These are phyloP conservation scores for Malacosoma neustria DNA, from an alignment of 2,888 invertebrate species.

Conservation along the genomic window DNA sequence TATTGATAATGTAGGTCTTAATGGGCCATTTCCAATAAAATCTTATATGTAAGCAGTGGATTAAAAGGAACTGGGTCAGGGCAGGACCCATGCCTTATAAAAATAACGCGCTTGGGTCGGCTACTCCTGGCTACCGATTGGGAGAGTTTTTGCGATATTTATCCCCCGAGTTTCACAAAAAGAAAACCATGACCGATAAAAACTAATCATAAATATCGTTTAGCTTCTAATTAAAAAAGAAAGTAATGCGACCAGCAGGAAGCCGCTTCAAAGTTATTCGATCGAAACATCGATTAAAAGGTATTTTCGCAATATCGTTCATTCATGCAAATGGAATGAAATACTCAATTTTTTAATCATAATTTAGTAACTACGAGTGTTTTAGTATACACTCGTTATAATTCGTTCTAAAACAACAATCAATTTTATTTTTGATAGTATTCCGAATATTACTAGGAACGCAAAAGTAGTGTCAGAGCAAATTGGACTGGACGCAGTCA, in stretches of 20 bases:
- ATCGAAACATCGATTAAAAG: slow-evolving; percentile 36
- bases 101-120: slow-evolving; percentile 51
- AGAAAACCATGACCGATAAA: slow-evolving; percentile 6
- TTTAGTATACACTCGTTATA: no score
- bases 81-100: slow-evolving; percentile 59
- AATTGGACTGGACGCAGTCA: slow-evolving; percentile 26
- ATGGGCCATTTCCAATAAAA: slow-evolving; percentile 73
- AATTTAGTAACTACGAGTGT: slow-evolving; percentile 28
- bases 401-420: no score
- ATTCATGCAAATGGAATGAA: slow-evolving; percentile 43
- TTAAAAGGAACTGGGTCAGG: slow-evolving; percentile 70
- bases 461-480: slow-evolving; percentile 13
- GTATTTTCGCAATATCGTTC: slow-evolving; percentile 48
- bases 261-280: slow-evolving; percentile 42
- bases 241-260: slow-evolving; percentile 33
- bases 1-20: slow-evolving; percentile 74
- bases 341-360: slow-evolving; percentile 47
- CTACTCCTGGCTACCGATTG: slow-evolving; percentile 34
- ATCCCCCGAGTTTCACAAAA: slow-evolving; percentile 26
- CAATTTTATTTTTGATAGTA: no score
- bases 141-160: slow-evolving; percentile 40
- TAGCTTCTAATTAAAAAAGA: not conserved
- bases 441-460: no score
- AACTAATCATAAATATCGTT: no score
- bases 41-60: slow-evolving; percentile 74